Evolutionary conservation across 2,888 invertebrate genomes (phyloP).

Genomic region (Eurytoma californica): DNA sequence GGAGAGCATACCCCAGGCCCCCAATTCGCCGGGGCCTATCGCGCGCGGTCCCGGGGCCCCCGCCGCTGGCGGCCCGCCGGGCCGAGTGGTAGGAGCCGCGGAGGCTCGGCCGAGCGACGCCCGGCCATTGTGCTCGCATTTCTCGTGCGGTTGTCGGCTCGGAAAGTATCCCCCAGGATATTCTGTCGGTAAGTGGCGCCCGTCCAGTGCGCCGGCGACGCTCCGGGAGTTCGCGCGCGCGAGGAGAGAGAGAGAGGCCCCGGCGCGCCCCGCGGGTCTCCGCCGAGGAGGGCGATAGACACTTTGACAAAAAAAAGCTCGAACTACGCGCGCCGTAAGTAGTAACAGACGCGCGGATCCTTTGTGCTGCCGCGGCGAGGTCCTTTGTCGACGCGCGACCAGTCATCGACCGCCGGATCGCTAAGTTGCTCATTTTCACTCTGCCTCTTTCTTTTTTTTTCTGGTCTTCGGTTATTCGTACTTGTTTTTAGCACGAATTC

Average conservation of each 20-base stretch:
- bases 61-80: background rate
- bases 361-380: too few species aligned
- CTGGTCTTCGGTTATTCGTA: too few species aligned
- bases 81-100: slow-evolving; percentile 13
- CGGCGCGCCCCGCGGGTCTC: background rate
- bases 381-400: too few species aligned
- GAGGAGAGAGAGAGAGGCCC: too few species aligned
- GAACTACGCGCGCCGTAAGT: too few species aligned
- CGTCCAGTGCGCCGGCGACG: background rate
- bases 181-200: slow-evolving; percentile 68
- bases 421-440: too few species aligned
- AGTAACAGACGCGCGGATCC: too few species aligned
- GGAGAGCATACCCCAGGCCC: too few species aligned
- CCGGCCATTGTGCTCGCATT: slow-evolving; percentile 71
- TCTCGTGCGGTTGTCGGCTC: slow-evolving; percentile 76
- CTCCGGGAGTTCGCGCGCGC: background rate
- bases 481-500: too few species aligned
- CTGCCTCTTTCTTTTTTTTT: too few species aligned
- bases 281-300: background rate
- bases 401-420: too few species aligned
- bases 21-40: slow-evolving; percentile 6
- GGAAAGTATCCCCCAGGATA: slow-evolving; percentile 72
- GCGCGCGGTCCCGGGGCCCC: background rate
- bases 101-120: slow-evolving; percentile 66
- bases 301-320: too few species aligned